These are phyloP conservation scores for Dinomys branickii DNA, from an alignment of 2,113 vertebrate genomes.

Conservation along the genomic window DNA sequence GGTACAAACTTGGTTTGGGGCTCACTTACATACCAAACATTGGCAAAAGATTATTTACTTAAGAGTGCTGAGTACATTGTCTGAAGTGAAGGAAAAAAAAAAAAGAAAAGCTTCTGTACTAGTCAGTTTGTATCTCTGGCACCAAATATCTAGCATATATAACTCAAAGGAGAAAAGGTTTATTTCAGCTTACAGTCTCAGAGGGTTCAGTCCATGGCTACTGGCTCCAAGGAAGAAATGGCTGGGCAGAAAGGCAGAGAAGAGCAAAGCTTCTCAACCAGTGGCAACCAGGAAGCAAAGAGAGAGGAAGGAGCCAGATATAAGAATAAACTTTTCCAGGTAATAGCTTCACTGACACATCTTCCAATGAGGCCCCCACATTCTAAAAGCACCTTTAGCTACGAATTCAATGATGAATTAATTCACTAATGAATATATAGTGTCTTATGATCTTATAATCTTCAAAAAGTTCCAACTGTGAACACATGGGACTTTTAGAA, in stretches of 20 bases:
- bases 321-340: background rate
- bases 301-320: background rate
- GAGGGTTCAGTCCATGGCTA: background rate
- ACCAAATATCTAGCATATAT: background rate
- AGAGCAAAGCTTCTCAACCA: background rate
- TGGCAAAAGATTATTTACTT: background rate
- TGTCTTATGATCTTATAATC: background rate
- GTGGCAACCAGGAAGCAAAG: background rate
- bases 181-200: background rate
- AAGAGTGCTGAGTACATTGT: background rate
- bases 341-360: too few relatives aligned
- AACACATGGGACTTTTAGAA: background rate
- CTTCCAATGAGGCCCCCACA: background rate
- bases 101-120: background rate
- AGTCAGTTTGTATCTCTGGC: background rate
- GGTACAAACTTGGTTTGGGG: background rate
- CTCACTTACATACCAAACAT: background rate
- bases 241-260: background rate
- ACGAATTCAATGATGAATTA: background rate
- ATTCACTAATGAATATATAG: background rate
- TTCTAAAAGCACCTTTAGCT: background rate
- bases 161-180: background rate
- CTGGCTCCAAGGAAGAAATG: background rate
- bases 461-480: background rate
- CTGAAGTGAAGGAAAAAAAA: background rate